Conservation (phyloP, 2,113 vertebrate species). For the Colinus virginianus region DNA sequence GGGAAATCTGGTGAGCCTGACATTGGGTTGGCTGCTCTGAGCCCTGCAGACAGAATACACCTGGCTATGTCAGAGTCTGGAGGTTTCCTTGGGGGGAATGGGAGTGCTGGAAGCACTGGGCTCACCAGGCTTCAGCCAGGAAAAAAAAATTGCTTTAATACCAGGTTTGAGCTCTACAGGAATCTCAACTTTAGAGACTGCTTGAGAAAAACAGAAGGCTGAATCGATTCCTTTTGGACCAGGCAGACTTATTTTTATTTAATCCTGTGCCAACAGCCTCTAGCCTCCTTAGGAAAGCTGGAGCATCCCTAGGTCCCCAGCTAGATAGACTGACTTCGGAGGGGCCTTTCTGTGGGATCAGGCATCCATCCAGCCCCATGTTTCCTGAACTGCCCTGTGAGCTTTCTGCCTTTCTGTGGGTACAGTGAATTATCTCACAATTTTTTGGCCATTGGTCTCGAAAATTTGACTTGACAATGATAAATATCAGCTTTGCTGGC, state of each 20-base stretch:
- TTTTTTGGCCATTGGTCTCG: not conserved
- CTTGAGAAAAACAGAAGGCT: not conserved
- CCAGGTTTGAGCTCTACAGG: not conserved
- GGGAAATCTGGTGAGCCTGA: not conserved
- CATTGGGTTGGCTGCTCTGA: not conserved
- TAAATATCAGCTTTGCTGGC: not conserved
- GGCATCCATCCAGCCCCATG: not conserved
- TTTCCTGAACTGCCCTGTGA: not conserved
- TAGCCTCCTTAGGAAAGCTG: not conserved
- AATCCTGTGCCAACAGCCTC: not conserved
- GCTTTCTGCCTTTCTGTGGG: not conserved
- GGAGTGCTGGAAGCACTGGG: not conserved
- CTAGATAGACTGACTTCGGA: not conserved
- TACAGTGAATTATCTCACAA: constrained; percentile 33
- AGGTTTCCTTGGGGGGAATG: not conserved
- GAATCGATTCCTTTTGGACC: not conserved
- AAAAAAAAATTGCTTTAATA: not conserved
- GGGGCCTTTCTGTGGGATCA: not conserved
- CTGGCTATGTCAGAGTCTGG: not conserved
- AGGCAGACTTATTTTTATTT: too few species aligned
- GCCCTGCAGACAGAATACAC: not conserved
- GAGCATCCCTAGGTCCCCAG: not conserved
- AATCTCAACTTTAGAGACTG: not conserved
- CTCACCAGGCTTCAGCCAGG: not conserved
- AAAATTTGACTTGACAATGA: not conserved